These are phyloP conservation scores for Amiota mariae DNA, from an alignment of 2,888 invertebrate species.

Conservation along the genomic window DNA sequence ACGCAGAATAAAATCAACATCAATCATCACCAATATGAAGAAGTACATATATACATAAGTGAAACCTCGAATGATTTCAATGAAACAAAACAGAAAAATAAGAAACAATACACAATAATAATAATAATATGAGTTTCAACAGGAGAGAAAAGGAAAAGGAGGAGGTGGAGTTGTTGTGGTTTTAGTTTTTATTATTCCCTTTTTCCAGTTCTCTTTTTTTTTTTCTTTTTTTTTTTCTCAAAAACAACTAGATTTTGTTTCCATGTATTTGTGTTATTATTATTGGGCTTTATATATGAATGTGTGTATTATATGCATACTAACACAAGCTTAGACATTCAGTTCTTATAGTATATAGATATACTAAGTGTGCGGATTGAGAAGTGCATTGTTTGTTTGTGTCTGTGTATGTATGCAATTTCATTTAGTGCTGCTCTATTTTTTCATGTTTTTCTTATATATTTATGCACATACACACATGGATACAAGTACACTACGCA, in stretches of 20 bases:
- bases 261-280: too few species aligned
- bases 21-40: too few species aligned
- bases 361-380: constrained; percentile 31
- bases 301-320: background rate
- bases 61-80: too few species aligned
- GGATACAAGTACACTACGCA: background rate
- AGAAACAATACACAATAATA: constrained; percentile 41
- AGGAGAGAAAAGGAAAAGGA: too few species aligned
- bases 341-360: constrained; percentile 34
- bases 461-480: background rate
- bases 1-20: background rate
- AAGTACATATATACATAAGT: too few species aligned
- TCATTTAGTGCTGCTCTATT: constrained; percentile 51
- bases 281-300: too few species aligned
- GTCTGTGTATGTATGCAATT: constrained; percentile 30
- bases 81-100: constrained; percentile 39
- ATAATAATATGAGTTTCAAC: too few species aligned
- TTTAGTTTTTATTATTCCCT: too few species aligned
- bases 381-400: background rate
- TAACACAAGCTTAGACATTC: background rate
- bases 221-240: too few species aligned
- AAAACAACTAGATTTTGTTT: background rate
- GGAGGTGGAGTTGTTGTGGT: too few species aligned
- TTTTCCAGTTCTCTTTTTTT: too few species aligned
- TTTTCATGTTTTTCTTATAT: constrained; percentile 40